Evolutionary conservation across 2,113 vertebrate species (phyloP).

Genomic region (Leucosticte australis): DNA sequence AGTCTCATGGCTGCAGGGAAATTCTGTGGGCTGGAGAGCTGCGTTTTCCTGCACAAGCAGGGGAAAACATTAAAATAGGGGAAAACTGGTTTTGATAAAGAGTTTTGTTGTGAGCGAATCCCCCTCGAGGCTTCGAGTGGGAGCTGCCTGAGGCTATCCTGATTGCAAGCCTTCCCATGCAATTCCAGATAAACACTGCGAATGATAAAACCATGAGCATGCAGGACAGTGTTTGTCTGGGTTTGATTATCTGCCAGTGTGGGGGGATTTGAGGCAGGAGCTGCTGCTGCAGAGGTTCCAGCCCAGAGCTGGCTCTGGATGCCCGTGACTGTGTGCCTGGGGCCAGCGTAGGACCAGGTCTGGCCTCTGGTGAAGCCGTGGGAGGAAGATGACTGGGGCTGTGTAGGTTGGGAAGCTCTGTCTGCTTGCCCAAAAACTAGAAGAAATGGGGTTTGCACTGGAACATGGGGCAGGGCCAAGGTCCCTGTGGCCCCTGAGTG

Average conservation of each 20-base stretch:
- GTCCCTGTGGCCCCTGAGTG: neutral
- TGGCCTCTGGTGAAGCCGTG: rapidly evolving
- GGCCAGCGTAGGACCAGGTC: rapidly evolving
- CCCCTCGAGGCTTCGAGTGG: neutral
- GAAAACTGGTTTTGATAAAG: constrained; percentile 6
- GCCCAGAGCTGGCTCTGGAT: neutral
- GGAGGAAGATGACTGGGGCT: rapidly evolving
- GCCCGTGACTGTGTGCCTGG: rapidly evolving
- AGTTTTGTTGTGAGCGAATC: constrained; percentile 12
- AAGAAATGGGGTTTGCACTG: neutral
- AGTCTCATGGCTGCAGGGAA: neutral
- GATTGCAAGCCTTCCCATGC: constrained; percentile 39
- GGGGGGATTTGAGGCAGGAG: neutral
- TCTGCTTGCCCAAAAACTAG: neutral
- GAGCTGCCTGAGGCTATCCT: constrained; percentile 50
- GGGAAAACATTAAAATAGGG: neutral
- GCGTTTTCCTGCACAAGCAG: neutral
- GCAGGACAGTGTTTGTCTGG: neutral
- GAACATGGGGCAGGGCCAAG: rapidly evolving
- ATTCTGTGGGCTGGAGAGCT: neutral
- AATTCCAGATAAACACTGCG: constrained; percentile 52
- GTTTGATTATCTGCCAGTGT: neutral
- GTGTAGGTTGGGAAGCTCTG: neutral
- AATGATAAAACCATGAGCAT: neutral
- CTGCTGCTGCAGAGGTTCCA: neutral